Base-by-base conservation (phyloP, 1,140 invertebrate genomes). In the Euwallacea similis region DNA sequence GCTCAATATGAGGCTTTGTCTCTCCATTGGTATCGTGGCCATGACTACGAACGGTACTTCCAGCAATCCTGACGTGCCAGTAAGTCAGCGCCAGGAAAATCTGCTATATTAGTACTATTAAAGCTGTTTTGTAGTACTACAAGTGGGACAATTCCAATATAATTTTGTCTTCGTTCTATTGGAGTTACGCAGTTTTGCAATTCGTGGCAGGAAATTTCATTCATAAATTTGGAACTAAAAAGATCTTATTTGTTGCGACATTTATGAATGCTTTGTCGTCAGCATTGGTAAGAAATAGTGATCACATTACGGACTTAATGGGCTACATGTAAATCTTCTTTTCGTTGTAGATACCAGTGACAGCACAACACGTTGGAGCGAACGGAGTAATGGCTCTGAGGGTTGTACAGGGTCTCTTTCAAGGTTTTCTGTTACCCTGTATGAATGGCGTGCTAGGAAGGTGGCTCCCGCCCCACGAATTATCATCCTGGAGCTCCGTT, bases 351-450 rank as follows among this genome's bases (percentile, higher is more conserved):
- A 85, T 79, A 62, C 86, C 85, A 9, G 77, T 76, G 7, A 62
- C 81, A 77, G 84, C 78, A 78, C 81, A 74, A 21, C 53, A 64
- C 15, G 67, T 74, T 2, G 88, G 85, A 9, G 90, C 88, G 87
- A 79, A 88, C 78, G 83, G 86, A 68, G 79, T 91, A 63, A 86
- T 85, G 78, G 79, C 80, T 75, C 82, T 88, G 10, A 84, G 95
- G 13, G 86, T 93, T 0, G 72, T 91, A 0, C 89, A 92, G 81
- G 95, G 95, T 0, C 78, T 96, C 0, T 86, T 85, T 33, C 89
- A 96, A 83, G 94, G 93, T 8, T 86, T 93, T 0, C 84, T 92
- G 7, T 90, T 92, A 75, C 93, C 94, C 0, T 87, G 87, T 58
- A 85, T 93, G 4, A 93, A 96, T 75, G 89, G 89, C 0, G 81